These are phyloP conservation scores for Coenonympha glycerion DNA, from an alignment of 2,888 invertebrate species.

Conservation along the genomic window DNA sequence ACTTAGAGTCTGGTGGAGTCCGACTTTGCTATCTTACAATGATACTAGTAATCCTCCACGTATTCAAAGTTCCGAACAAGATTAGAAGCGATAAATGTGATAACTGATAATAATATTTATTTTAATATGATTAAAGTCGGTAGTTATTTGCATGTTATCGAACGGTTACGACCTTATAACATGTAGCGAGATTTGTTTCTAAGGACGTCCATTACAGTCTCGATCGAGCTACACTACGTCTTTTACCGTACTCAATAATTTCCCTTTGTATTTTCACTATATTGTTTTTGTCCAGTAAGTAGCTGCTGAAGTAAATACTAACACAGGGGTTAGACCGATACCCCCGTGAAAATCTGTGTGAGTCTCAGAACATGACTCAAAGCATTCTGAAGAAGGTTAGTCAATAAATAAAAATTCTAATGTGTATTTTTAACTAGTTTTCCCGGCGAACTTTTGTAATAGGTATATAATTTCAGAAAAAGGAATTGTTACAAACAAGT, in stretches of 20 bases:
- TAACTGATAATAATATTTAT: slow-evolving; percentile 30
- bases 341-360: too few species aligned
- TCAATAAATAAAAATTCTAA: too few species aligned
- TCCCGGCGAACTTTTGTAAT: too few species aligned
- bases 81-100: slow-evolving; percentile 19
- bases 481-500: too few species aligned
- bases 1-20: too few species aligned
- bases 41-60: slow-evolving; percentile 40
- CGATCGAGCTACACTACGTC: slow-evolving; percentile 41
- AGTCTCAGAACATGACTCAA: too few species aligned
- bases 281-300: too few species aligned
- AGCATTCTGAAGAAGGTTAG: too few species aligned
- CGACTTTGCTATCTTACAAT: slow-evolving; percentile 39
- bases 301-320: too few species aligned
- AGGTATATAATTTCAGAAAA: too few species aligned
- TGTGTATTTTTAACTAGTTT: too few species aligned
- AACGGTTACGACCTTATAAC: slow-evolving; percentile 30
- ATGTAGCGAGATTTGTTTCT: slow-evolving; percentile 28
- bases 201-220: slow-evolving; percentile 42
- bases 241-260: background rate
- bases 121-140: slow-evolving; percentile 23
- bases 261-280: background rate
- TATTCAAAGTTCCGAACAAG: slow-evolving; percentile 36
- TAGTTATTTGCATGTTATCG: slow-evolving; percentile 20
- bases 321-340: too few species aligned